phyloP scores from a whole-genome alignment of 2,888 invertebrate species.

The Rhopalosiphum nymphaeae region DNA sequence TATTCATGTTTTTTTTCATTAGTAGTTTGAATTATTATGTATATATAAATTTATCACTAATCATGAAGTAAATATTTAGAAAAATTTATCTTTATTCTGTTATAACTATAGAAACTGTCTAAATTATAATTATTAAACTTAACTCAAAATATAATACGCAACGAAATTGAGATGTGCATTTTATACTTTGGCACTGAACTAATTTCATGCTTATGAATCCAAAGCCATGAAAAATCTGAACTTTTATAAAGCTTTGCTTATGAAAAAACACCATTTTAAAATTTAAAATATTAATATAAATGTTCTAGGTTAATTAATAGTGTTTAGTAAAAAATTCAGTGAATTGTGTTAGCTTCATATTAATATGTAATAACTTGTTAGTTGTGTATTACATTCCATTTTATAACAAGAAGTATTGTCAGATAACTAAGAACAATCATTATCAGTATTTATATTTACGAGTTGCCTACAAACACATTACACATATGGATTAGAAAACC shows the following conservation, averaged over 20 bases:
- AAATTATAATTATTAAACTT: too few species aligned
- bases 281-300: background rate
- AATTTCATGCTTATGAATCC: background rate
- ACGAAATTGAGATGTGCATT: background rate
- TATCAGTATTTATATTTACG: background rate
- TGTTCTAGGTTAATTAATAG: background rate
- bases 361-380: background rate
- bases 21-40: too few species aligned
- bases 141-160: background rate
- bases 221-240: too few species aligned
- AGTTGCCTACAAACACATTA: too few species aligned
- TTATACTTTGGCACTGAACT: background rate
- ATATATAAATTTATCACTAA: too few species aligned
- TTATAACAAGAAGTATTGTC: background rate
- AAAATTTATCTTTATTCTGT: too few species aligned
- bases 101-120: too few species aligned
- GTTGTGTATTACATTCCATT: background rate
- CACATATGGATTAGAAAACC: background rate
- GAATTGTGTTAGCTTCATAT: background rate
- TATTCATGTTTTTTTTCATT: too few species aligned
- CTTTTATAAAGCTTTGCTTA: too few species aligned
- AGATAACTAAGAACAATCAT: background rate
- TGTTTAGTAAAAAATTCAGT: background rate
- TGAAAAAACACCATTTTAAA: background rate
- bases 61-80: too few species aligned